Evolutionary conservation across 1,140 invertebrate genomes (phyloP), one percentile per base, ranked within the genome.

Genomic region (Solen grandis): DNA sequence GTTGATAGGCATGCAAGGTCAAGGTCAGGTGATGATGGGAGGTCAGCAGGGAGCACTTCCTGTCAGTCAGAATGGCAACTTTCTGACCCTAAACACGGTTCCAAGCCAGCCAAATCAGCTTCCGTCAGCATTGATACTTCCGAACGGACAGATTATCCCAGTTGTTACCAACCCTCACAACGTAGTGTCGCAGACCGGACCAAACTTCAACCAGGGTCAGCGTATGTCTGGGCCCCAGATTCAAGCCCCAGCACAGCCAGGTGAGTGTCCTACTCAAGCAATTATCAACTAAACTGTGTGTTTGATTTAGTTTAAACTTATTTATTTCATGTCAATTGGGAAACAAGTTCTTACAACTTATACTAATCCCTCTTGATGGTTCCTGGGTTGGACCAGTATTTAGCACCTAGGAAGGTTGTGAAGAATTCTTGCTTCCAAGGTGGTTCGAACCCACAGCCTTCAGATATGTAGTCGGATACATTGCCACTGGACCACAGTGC

Each of bases 91-190:
- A 16, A 87, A 88, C 73, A 87, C 85, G 29, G 77, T 85, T 31
- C 85, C 87, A n/a, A 83, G 78, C 63, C 86, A 87, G 54, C 84
- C 84, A 19, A 88, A 84, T 57, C 89, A 90, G 77, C 82, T 91
- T n/a, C 91, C 91, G 33, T 88, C 89, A 31, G 91, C 92, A 29
- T 77, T 93, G n/a, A 86, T 93, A 8, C 83, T 93, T 55, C 91
- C 91, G n/a, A 91, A 91, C 83, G 92, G 92, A 31, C 91, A 92
- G 68, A 89, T 93, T n/a, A 89, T 92, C 50, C 91, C 91, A 10
- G 89, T 93, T n/a, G 91, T 93, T 5, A 90, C 89, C n/a, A 91
- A 92, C 74, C 90, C 91, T 66, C 87, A 90, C 36, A 57, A 86
- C 13, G 29, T 91, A 19, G 59, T 81, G 1, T 52, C 60, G 57